Evolutionary conservation across 2,888 invertebrate species (phyloP), one percentile per base, ranked within the genome.

Genomic region (Drosophila melanosoma): DNA sequence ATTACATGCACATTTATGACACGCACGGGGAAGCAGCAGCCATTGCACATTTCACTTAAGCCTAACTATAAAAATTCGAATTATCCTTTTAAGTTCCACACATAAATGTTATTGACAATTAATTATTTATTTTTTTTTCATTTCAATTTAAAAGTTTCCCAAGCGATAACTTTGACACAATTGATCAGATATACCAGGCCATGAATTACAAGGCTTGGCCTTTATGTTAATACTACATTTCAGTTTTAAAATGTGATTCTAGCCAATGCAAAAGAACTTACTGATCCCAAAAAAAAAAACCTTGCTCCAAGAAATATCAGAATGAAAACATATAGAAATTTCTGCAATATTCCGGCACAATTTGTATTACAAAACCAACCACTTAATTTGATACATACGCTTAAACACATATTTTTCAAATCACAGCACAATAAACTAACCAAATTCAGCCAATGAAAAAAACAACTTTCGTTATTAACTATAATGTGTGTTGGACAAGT

Each of bases 21-120:
- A 65, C 79, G 74, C 82, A 58, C 52, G 65, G 68, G 72, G 74
- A 56, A 20, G 40, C 61, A 52, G 23, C 54, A 72, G 63, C 40
- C 68, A 81, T 42, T 54, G 69, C 63, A 66, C 54, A 78, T 77
- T 74, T 74, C 52, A 61, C 65, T 70, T 70, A 56, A 74, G 79
- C 74, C 36, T 1, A 36, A 59, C 12, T 58, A 23, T 45, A 70
- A 70, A 81, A 70, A 79, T 78, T 79, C 59, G 63, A 51, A 70
- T 57, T 62, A 54, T 58, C 23, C 68, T 79, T 61, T 45, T 64
- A 67, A 72, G 17, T 33, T 17, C 40, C 11, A 38, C 57, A 48
- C 62, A 45, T 45, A 67, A 67, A 57, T 52, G 38, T 48, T n/a
- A 26, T 61, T 65, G 33, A 29, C 49, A 62, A 71, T 71, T 59